phyloP scores from a whole-genome alignment of 1,140 invertebrate genomes.

The Rhopalosiphum maidis region DNA sequence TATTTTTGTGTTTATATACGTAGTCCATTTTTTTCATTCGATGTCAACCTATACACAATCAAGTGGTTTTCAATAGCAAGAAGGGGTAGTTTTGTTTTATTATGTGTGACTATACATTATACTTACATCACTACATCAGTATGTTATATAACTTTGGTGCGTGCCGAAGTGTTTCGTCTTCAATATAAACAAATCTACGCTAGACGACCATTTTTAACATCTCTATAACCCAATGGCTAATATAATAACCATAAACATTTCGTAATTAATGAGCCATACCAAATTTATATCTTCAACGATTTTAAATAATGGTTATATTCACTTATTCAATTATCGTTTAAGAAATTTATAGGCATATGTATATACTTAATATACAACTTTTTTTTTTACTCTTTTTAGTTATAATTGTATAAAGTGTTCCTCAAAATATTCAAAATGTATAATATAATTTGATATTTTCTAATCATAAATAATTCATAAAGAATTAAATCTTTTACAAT shows the following conservation, averaged over 20 bases:
- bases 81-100: constrained; percentile 22
- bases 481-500: neutral
- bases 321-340: neutral
- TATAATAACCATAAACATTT: neutral
- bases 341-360: neutral
- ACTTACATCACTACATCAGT: neutral
- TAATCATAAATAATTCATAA: neutral
- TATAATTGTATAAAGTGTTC: neutral
- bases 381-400: neutral
- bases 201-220: neutral
- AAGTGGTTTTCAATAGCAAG: neutral
- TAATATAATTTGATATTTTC: neutral
- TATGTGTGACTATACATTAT: neutral
- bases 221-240: neutral
- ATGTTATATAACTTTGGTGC: neutral
- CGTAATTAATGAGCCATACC: neutral
- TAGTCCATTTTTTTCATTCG: neutral
- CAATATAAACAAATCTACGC: neutral
- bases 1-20: neutral
- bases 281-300: neutral
- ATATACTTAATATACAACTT: neutral
- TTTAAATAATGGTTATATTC: neutral
- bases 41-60: neutral
- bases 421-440: neutral
- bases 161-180: constrained; percentile 23